phyloP scores from a whole-genome alignment of 2,888 invertebrate genomes.

The Apamea anceps region DNA sequence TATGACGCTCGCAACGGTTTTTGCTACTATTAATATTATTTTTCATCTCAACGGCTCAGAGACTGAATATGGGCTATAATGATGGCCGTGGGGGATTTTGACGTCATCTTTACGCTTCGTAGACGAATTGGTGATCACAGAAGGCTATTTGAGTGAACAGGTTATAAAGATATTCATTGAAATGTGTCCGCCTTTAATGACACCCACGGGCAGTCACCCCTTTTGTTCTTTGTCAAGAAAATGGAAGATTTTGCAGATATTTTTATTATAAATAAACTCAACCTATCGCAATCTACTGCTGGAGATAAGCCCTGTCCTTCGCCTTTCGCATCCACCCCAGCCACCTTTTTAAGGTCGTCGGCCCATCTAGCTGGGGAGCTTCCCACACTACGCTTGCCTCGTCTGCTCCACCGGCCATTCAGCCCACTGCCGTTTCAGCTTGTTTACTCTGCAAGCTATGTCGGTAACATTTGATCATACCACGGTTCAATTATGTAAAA shows the following conservation, averaged over 20 bases:
- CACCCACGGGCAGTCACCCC: neutral
- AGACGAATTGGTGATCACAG: constrained; percentile 9
- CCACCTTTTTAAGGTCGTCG: neutral
- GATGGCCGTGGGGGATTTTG: constrained; percentile 18
- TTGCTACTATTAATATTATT: constrained; percentile 47
- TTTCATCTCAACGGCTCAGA: constrained; percentile 19
- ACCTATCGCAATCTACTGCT: neutral
- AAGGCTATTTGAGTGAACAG: neutral
- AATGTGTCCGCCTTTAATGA: neutral
- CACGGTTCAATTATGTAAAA: constrained; percentile 13
- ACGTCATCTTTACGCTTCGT: constrained; percentile 24
- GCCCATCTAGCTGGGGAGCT: neutral
- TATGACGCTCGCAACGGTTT: constrained; percentile 24
- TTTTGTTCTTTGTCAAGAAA: neutral
- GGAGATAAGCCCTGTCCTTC: neutral
- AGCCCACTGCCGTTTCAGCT: neutral
- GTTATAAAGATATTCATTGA: constrained; percentile 4
- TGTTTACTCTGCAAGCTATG: neutral
- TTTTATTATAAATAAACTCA: neutral
- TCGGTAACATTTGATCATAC: neutral
- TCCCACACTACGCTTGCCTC: neutral
- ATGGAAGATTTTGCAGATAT: neutral
- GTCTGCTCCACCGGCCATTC: neutral
- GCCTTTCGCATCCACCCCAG: neutral
- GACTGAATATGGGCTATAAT: constrained; percentile 27